A percentile compares a stretch with the other conserved stretches of the same genome.
Conservation (phyloP, 2,888 invertebrate genomes). For the Ochropleura plecta region DNA sequence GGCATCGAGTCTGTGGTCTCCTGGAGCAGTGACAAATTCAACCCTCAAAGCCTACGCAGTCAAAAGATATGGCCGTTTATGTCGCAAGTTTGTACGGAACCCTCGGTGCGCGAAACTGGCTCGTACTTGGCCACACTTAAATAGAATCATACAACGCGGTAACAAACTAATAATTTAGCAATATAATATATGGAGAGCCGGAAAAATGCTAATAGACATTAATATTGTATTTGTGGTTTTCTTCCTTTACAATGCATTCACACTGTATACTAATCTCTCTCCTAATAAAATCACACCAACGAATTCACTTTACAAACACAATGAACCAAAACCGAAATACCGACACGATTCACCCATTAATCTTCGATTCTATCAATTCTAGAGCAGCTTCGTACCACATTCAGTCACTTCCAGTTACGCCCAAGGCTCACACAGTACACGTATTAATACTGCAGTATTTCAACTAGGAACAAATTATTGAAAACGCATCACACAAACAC, state of each 20-base stretch:
- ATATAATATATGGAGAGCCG: neutral
- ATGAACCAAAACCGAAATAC: conserved; percentile 13
- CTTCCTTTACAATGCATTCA: neutral
- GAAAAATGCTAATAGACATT: neutral
- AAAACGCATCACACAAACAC: neutral
- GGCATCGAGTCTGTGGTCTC: no score
- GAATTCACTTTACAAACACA: neutral
- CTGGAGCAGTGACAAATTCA: no score
- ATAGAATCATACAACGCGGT: no score
- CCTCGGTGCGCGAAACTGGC: no score
- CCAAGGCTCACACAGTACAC: conserved; percentile 13
- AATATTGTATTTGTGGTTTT: neutral
- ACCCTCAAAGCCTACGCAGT: no score
- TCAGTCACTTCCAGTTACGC: conserved; percentile 45
- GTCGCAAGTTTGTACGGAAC: no score
- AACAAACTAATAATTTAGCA: no score
- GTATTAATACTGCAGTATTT: neutral
- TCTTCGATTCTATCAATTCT: conserved; percentile 35
- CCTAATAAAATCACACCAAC: neutral
- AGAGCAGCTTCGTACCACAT: conserved; percentile 32
- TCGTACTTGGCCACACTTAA: no score
- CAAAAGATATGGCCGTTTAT: no score
- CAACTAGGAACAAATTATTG: neutral
- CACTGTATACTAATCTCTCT: neutral
- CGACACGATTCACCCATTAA: conserved; percentile 36